Percentiles rank a stretch among this genome's conserved stretches.
phyloP scores from a whole-genome alignment of 2,888 invertebrate genomes.

The Melitaea athalia region DNA sequence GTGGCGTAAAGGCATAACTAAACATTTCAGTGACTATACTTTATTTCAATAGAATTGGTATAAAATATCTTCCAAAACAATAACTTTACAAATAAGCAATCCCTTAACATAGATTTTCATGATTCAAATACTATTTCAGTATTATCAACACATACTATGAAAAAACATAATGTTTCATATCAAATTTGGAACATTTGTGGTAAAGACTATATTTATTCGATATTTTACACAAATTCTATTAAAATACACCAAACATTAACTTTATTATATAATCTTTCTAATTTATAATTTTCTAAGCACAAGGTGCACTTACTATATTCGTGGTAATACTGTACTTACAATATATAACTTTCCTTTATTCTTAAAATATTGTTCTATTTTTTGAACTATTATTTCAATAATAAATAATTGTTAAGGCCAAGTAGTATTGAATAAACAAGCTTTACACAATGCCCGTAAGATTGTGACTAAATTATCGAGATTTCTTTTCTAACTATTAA shows the following conservation, averaged over 20 bases:
- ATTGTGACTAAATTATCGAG: conserved; percentile 24
- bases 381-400: conserved; percentile 45
- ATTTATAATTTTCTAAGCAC: conserved; percentile 33
- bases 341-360: conserved; percentile 33
- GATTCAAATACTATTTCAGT: neutral
- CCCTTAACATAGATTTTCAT: neutral
- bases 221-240: conserved; percentile 6
- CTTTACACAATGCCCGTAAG: conserved; percentile 36
- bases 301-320: conserved; percentile 46
- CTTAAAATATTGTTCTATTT: conserved; percentile 44
- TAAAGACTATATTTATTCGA: neutral
- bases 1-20: conserved; percentile 16
- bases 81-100: neutral
- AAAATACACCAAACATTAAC: neutral
- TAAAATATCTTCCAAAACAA: neutral
- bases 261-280: conserved; percentile 26
- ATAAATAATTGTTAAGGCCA: conserved; percentile 40
- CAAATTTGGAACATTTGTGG: neutral
- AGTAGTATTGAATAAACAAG: conserved; percentile 45
- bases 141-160: neutral
- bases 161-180: neutral
- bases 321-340: conserved; percentile 48
- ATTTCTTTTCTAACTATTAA: conserved; percentile 22
- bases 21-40: conserved; percentile 9
- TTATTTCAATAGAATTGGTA: conserved; percentile 2